phyloP scores from a whole-genome alignment of 1,140 invertebrate species.

The Charaxes varanes region DNA sequence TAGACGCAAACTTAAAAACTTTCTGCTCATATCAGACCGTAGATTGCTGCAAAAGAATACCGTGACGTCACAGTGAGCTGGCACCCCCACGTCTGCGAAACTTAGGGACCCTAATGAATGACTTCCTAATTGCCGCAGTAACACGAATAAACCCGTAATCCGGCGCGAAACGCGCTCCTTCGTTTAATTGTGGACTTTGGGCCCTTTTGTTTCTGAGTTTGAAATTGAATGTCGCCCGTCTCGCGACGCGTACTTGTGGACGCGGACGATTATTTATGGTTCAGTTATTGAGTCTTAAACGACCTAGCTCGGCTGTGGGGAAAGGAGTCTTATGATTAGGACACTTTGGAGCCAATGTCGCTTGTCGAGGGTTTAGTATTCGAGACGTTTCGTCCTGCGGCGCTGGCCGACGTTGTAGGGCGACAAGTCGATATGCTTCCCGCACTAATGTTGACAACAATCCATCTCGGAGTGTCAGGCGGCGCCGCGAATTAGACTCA shows the following conservation, averaged over 20 bases:
- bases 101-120: conserved; percentile 72
- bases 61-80: conserved; percentile 55
- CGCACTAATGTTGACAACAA: conserved; percentile 70
- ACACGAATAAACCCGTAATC: conserved; percentile 66
- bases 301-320: conserved; percentile 17
- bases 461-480: conserved; percentile 65
- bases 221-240: conserved; percentile 52
- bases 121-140: conserved; percentile 72
- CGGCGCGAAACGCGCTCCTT: conserved; percentile 40
- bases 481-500: conserved; percentile 64
- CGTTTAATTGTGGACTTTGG: conserved; percentile 56
- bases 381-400: conserved; percentile 10
- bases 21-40: conserved; percentile 18
- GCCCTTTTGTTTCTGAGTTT: conserved; percentile 54
- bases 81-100: conserved; percentile 72
- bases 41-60: conserved; percentile 40
- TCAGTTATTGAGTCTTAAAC: conserved; percentile 40
- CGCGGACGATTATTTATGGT: conserved; percentile 42
- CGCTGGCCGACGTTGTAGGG: conserved; percentile 26
- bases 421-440: conserved; percentile 62
- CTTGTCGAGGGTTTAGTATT: conserved; percentile 1
- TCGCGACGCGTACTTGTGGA: conserved; percentile 47
- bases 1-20: too few relatives aligned
- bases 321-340: conserved; percentile 41
- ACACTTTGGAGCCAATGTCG: conserved; percentile 28